Conservation (phyloP, 2,888 invertebrate species). For the Zaprionus bogoriensis region DNA sequence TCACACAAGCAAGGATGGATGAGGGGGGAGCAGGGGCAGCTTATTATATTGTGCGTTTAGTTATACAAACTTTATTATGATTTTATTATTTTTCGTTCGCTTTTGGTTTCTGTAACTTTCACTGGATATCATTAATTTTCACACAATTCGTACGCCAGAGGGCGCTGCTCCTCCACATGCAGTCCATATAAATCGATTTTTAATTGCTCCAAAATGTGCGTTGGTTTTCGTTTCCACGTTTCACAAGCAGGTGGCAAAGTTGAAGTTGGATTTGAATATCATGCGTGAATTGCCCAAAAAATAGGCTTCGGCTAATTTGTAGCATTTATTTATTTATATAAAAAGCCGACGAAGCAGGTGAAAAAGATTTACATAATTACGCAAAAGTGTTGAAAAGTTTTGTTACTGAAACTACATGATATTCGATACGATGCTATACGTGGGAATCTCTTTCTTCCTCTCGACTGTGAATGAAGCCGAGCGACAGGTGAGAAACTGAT, state of each 20-base stretch:
- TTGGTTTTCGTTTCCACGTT: constrained; percentile 23
- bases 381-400: constrained; percentile 52
- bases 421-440: constrained; percentile 45
- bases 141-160: constrained; percentile 35
- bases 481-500: constrained; percentile 22
- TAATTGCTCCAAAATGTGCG: constrained; percentile 58
- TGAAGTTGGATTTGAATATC: constrained; percentile 30
- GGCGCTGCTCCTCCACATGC: constrained; percentile 17
- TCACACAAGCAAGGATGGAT: neutral
- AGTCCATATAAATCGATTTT: constrained; percentile 67
- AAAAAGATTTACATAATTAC: constrained; percentile 65
- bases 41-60: constrained; percentile 46
- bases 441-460: constrained; percentile 33
- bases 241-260: constrained; percentile 53
- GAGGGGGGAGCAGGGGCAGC: constrained; percentile 10
- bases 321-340: constrained; percentile 49
- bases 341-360: too few relatives aligned
- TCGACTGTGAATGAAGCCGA: constrained; percentile 26
- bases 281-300: constrained; percentile 46
- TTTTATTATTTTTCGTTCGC: neutral
- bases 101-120: constrained; percentile 53
- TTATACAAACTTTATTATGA: constrained; percentile 28
- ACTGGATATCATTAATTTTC: constrained; percentile 71
- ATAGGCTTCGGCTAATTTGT: constrained; percentile 61
- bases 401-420: constrained; percentile 35